Percentiles rank a stretch among this genome's conserved stretches.
Evolutionary conservation across 2,797 vertebrate species (phyloP).

Genomic region (Acrossocheilus wenchowensis): DNA sequence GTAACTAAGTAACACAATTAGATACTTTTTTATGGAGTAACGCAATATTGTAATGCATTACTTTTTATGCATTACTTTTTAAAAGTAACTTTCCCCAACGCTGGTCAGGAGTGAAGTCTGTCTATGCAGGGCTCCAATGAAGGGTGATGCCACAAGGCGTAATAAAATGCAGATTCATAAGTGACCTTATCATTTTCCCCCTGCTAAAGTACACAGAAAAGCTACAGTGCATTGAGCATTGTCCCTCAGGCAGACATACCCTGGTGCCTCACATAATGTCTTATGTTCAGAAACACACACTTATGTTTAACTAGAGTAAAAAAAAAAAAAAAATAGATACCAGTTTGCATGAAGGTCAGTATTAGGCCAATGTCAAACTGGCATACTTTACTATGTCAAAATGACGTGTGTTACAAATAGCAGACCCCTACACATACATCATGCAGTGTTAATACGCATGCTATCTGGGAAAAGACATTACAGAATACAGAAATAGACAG

Average conservation of each 20-base stretch:
- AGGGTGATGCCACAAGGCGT: slow-evolving; percentile 46
- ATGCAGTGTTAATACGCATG: slow-evolving; percentile 22
- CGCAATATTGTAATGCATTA: too few relatives aligned
- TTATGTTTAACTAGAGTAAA: slow-evolving; percentile 49
- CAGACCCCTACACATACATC: neutral
- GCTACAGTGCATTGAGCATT: slow-evolving; percentile 59
- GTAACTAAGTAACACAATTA: too few relatives aligned
- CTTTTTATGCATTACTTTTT: neutral
- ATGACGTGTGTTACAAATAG: neutral
- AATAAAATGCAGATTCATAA: slow-evolving; percentile 62
- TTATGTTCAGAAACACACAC: slow-evolving; percentile 42
- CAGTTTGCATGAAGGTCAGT: slow-evolving; percentile 38
- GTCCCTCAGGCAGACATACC: slow-evolving; percentile 71
- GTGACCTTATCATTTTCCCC: slow-evolving; percentile 49
- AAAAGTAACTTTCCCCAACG: neutral
- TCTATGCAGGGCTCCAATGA: neutral
- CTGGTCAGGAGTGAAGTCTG: neutral
- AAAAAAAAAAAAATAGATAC: slow-evolving; percentile 38
- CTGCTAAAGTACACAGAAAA: slow-evolving; percentile 55
- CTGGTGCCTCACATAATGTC: slow-evolving; percentile 46
- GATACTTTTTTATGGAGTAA: too few relatives aligned
- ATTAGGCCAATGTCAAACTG: slow-evolving; percentile 32
- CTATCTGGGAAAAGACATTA: slow-evolving; percentile 27
- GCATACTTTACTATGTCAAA: neutral
- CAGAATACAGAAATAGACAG: slow-evolving; percentile 1